These are phyloP conservation scores for Trypoxylus dichotomus DNA, from an alignment of 1,140 invertebrate genomes.

Conservation along the genomic window DNA sequence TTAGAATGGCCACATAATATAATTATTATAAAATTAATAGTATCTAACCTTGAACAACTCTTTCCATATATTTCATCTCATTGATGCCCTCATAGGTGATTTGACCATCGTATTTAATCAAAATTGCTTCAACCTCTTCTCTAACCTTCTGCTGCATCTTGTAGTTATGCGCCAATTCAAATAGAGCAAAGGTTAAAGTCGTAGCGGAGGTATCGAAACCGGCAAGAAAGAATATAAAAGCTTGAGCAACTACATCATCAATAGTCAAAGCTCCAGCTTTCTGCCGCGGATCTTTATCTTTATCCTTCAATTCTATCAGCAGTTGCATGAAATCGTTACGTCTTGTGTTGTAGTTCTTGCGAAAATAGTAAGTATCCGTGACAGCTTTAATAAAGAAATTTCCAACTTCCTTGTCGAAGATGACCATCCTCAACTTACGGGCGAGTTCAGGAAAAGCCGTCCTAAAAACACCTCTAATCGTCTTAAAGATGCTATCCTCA, in stretches of 20 bases:
- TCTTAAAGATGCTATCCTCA: background rate
- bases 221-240: conserved; percentile 49
- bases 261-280: conserved; percentile 7
- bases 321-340: conserved; percentile 58
- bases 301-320: conserved; percentile 44
- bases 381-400: conserved; percentile 54
- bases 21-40: too few relatives aligned
- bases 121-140: conserved; percentile 52
- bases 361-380: conserved; percentile 52
- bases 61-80: conserved; percentile 15
- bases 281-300: background rate
- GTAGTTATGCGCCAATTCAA: conserved; percentile 54
- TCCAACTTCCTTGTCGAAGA: conserved; percentile 40
- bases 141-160: conserved; percentile 54
- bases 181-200: conserved; percentile 54
- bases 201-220: conserved; percentile 56
- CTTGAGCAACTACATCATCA: conserved; percentile 31
- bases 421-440: background rate
- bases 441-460: background rate
- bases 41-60: background rate
- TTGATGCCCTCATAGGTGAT: conserved; percentile 56
- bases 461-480: conserved; percentile 4
- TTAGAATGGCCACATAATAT: too few relatives aligned
- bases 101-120: conserved; percentile 53
- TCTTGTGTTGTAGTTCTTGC: conserved; percentile 51